Conservation (phyloP, 2,113 vertebrate genomes). For the Clarias macrocephalus region DNA sequence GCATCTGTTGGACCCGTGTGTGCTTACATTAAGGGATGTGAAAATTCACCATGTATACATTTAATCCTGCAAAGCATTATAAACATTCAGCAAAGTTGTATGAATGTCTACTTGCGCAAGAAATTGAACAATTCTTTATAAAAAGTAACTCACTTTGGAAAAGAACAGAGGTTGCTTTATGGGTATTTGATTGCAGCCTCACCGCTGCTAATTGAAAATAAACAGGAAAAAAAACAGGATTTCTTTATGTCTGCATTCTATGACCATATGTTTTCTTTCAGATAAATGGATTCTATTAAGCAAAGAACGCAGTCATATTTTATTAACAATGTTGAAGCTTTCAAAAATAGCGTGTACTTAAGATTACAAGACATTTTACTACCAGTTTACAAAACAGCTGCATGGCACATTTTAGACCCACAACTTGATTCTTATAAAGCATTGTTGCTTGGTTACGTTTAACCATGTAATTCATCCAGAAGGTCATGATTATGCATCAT, state of each 20-base stretch:
- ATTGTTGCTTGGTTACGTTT: background rate
- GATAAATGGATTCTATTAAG: background rate
- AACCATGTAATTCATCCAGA: background rate
- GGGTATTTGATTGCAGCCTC: background rate
- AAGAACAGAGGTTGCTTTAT: background rate
- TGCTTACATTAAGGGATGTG: conserved; percentile 2
- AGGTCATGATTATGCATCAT: background rate
- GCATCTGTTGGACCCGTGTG: conserved; percentile 2
- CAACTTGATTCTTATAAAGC: background rate
- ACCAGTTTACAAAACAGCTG: background rate
- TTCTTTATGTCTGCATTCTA: background rate
- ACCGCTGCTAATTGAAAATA: background rate
- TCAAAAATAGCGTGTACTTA: background rate
- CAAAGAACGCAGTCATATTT: background rate
- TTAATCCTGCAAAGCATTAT: background rate
- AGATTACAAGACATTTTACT: background rate
- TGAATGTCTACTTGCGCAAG: background rate
- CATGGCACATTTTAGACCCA: background rate
- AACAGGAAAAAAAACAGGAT: background rate
- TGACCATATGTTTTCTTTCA: background rate
- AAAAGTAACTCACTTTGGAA: background rate
- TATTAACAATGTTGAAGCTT: background rate
- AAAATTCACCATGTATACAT: background rate
- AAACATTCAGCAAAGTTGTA: background rate
- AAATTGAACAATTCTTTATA: background rate